Evolutionary conservation across 2,888 invertebrate species (phyloP).

Genomic region (Nesidiocoris tenuis): DNA sequence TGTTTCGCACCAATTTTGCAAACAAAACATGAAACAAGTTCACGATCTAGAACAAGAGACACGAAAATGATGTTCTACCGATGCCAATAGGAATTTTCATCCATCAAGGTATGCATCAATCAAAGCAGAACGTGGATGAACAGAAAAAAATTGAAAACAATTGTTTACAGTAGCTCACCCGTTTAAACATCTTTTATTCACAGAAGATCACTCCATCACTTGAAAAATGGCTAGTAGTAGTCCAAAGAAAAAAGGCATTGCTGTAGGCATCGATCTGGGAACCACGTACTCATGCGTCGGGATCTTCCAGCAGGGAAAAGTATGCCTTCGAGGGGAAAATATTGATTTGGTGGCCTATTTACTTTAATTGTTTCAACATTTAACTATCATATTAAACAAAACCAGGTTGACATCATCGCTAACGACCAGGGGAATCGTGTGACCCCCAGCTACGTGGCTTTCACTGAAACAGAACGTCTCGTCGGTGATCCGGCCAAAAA

Average conservation of each 20-base stretch:
- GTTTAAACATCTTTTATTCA: background rate
- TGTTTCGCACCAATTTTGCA: too few relatives aligned
- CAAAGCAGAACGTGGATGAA: too few relatives aligned
- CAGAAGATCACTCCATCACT: too few relatives aligned
- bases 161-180: background rate
- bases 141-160: background rate
- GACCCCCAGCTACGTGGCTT: slow-evolving; percentile 84
- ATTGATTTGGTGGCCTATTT: too few relatives aligned
- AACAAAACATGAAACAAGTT: too few relatives aligned
- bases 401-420: slow-evolving; percentile 76
- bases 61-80: too few relatives aligned
- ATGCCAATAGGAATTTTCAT: background rate
- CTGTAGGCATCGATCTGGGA: slow-evolving; percentile 79
- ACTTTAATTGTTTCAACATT: too few relatives aligned
- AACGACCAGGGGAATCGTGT: slow-evolving; percentile 87
- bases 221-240: slow-evolving; percentile 32
- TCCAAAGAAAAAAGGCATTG: slow-evolving; percentile 53
- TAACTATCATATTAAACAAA: too few relatives aligned
- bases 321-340: too few relatives aligned
- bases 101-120: background rate
- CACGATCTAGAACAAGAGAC: too few relatives aligned
- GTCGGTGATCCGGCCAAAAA: slow-evolving; percentile 87
- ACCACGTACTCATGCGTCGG: slow-evolving; percentile 86
- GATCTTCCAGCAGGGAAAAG: slow-evolving; percentile 77
- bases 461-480: slow-evolving; percentile 78